Evolutionary conservation across 2,113 vertebrate species (phyloP), one percentile per base, ranked within the genome.

Genomic region (Pseudorectes ferrugineus): DNA sequence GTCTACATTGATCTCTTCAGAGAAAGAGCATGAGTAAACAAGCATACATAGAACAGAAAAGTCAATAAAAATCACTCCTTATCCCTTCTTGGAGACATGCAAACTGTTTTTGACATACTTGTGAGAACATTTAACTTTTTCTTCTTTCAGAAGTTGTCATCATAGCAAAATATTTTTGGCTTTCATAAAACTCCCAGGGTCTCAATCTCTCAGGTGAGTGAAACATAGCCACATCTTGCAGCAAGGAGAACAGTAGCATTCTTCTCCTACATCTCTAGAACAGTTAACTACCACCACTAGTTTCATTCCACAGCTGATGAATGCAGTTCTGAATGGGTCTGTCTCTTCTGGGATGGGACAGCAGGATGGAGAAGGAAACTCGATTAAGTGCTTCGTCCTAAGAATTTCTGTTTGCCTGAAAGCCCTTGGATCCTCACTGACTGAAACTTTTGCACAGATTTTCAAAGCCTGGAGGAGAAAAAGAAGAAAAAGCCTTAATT

Each of bases 21-120:
- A 81, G 22, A 83, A 59, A 79, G 15, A 91, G 25, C 42, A 62
- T 0, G 8, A 79, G 38, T 66, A 89, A 93, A 88, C 73, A 87
- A 63, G n/a, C 23, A 1, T 28, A 49, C 9, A 22, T 4, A 76
- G 49, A 82, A 80, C 23, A 93, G 23, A 94, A 94, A 92, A 94
- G 86, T 83, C 71, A 78, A 73, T 94, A 94, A 84, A 94, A 95
- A 49, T 78, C 70, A 54, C n/a, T 75, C 67, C 40, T 86, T 63
- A 79, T 33, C 22, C 40, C 57, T 5, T 2, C 68, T 83, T 84
- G 46, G 63, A 92, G 65, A 70, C 29, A 54, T n/a, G 22, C 15
- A 90, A 75, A 77, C 43, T 40, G 8, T 45, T 93, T 91, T 86
- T 87, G 42, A 86, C 15, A 9, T 36, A 19, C 24, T 80, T 92